Conservation (phyloP, 2,797 vertebrate genomes). For the Myotis findleyi region DNA sequence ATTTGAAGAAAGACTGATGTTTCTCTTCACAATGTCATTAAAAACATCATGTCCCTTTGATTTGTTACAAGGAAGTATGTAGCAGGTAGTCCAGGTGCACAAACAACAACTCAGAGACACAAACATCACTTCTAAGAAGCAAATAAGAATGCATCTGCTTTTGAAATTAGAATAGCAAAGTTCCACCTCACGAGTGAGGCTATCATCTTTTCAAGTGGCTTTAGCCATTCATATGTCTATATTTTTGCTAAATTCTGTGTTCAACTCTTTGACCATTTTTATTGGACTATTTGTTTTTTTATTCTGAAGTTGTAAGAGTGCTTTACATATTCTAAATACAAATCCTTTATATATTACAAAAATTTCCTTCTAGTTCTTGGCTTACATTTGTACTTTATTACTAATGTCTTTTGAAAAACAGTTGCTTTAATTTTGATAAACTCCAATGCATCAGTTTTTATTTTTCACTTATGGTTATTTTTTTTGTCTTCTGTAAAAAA, state of each 20-base stretch:
- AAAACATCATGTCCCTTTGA: neutral
- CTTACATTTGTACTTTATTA: slow-evolving; percentile 19
- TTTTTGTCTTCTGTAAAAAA: neutral
- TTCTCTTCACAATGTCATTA: neutral
- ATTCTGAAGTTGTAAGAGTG: neutral
- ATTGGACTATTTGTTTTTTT: neutral
- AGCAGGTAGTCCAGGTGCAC: neutral
- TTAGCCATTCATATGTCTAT: neutral
- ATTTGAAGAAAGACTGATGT: neutral
- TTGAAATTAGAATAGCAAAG: neutral
- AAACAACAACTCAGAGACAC: neutral
- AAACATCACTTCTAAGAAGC: neutral
- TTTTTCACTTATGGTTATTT: neutral
- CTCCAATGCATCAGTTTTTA: neutral
- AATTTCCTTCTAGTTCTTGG: neutral
- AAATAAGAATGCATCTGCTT: neutral
- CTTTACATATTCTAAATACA: neutral
- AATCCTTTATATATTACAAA: neutral
- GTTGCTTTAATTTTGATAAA: slow-evolving; percentile 13
- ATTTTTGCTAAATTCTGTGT: neutral
- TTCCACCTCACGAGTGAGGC: no score
- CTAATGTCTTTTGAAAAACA: slow-evolving; percentile 12
- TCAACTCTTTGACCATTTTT: neutral
- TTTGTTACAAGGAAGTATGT: neutral
- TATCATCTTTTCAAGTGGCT: neutral